Base-by-base conservation (phyloP, 1,140 invertebrate genomes). In the Zaprionus taronus region DNA sequence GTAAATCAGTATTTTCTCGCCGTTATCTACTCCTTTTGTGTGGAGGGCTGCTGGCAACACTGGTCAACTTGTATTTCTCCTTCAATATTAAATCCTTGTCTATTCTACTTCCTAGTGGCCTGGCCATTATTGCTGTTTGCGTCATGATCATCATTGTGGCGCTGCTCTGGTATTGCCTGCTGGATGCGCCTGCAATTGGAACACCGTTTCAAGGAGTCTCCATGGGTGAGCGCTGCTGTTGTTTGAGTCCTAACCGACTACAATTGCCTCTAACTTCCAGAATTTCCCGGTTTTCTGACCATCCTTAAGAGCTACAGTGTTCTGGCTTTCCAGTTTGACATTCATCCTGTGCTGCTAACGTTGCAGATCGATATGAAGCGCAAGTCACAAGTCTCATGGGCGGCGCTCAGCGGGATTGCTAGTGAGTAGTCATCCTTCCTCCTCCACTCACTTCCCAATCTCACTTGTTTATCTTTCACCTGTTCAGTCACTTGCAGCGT, bases 341-440 rank as follows among this genome's bases (percentile, higher is more conserved):
- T 97, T 47, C 96, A 97, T 93, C 96, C 96, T 4, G 95, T 96
- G 74, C 93, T 97, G 58, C 94, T 97, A 82, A 97, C 96, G 0
- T 94, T 97, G 14, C 96, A 97, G 93, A 95, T 97, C 49, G 96
- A 97, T 82, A 97, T 97, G 96, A 94, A 94, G 77, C 94, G 95
- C 47, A 95, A 95, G 71, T 91, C 93, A 1, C 94, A 95, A 71
- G 94, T 97, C 17, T 94, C 95, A 72, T 93, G 93, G 79, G 96
- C 95, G 1, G 94, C 96, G 5, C 65, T 96, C 2, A 91, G 93
- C 38, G 95, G 95, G 17, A 97, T 96, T 92, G 77, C 94, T 36
- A 93, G 95, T 96, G 91, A 86, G 93, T 90, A 11, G 11, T 11
- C 47, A 11, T 5, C 0, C 9, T n/a, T 14, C 5, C 20, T 49